These are phyloP conservation scores for Falco novaeseelandiae DNA, from an alignment of 2,797 vertebrate species.

Conservation along the genomic window DNA sequence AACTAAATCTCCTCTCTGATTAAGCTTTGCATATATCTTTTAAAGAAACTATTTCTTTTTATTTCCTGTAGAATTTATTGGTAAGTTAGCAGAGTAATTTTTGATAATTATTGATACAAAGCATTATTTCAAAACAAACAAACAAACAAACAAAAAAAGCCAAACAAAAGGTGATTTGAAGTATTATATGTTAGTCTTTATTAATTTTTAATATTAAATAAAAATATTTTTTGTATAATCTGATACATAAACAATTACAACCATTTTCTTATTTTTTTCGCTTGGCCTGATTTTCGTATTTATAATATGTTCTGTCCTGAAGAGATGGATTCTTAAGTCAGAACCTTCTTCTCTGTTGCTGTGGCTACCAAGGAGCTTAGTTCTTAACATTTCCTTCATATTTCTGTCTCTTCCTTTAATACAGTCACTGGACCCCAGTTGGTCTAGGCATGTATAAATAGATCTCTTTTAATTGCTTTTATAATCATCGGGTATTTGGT, in stretches of 20 bases:
- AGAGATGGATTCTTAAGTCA: neutral
- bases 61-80: neutral
- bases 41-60: neutral
- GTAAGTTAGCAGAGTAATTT: neutral
- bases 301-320: neutral
- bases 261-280: neutral
- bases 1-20: neutral
- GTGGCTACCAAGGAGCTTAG: neutral
- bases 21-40: neutral
- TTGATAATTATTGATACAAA: neutral
- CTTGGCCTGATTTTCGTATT: neutral
- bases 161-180: neutral
- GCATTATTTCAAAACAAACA: neutral
- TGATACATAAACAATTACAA: neutral
- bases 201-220: neutral
- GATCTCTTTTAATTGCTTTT: neutral
- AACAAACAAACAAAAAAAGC: neutral
- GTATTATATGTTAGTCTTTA: neutral
- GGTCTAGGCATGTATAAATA: neutral
- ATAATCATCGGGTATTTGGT: neutral
- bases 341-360: neutral
- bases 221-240: neutral
- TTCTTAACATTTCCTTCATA: neutral
- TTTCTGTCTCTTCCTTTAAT: neutral
- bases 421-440: neutral